Percentiles rank a stretch among this genome's conserved stretches.
Evolutionary conservation across 2,888 invertebrate species (phyloP).

Genomic region (Synergus umbraculus): DNA sequence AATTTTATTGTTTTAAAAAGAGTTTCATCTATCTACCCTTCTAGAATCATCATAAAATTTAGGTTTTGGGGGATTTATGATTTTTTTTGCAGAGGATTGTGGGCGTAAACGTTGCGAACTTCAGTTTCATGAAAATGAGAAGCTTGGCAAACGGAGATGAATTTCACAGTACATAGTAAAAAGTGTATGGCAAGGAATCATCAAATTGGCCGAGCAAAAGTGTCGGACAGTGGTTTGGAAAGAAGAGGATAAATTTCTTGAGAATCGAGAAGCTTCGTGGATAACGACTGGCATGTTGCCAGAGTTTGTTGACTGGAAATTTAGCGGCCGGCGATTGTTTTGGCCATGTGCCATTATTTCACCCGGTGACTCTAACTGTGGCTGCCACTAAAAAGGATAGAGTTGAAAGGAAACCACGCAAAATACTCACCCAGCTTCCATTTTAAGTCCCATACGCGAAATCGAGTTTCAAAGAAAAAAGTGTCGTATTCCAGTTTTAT

Average conservation of each 20-base stretch:
- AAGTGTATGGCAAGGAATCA: slow-evolving; percentile 46
- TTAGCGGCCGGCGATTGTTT: slow-evolving; percentile 74
- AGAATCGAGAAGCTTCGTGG: slow-evolving; percentile 34
- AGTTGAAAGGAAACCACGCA: slow-evolving; percentile 29
- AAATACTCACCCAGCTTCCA: slow-evolving; percentile 34
- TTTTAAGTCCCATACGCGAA: slow-evolving; percentile 9
- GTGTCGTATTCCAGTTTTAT: background rate
- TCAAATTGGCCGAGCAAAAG: slow-evolving; percentile 49
- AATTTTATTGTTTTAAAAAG: too few species aligned
- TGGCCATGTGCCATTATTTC: slow-evolving; percentile 73
- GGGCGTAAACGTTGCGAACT: too few species aligned
- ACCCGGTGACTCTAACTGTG: slow-evolving; percentile 34
- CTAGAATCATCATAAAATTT: too few species aligned
- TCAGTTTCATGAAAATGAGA: background rate
- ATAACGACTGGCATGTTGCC: slow-evolving; percentile 64
- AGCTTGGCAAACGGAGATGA: background rate
- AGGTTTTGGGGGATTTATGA: too few species aligned
- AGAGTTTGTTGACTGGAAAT: slow-evolving; percentile 76
- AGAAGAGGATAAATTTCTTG: slow-evolving; percentile 32
- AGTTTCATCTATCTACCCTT: too few species aligned
- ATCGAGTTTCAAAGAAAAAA: slow-evolving; percentile 1
- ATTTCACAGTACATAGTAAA: slow-evolving; percentile 10
- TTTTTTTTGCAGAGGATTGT: too few species aligned
- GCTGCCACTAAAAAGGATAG: slow-evolving; percentile 31
- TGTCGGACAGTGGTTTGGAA: slow-evolving; percentile 21